These are phyloP conservation scores for Orestias chungarensis DNA, from an alignment of 2,797 vertebrate genomes.

Conservation along the genomic window DNA sequence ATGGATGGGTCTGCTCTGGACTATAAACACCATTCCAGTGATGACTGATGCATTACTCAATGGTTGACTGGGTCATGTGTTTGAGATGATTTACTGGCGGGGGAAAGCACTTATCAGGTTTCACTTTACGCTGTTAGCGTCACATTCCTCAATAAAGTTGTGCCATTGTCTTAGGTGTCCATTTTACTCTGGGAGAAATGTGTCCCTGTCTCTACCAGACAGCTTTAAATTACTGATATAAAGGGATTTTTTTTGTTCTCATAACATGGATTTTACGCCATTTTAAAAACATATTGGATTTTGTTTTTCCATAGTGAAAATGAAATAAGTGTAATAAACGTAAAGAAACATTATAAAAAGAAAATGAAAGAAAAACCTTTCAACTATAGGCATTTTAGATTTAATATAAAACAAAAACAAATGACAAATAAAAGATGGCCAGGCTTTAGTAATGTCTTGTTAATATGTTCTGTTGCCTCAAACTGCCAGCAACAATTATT, in stretches of 20 bases:
- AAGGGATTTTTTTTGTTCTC: background rate
- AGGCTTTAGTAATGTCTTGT: background rate
- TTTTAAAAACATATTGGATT: background rate
- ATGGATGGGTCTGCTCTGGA: background rate
- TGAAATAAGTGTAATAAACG: background rate
- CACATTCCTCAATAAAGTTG: conserved; percentile 8
- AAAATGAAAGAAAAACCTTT: background rate
- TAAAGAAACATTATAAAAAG: background rate
- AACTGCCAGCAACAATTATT: background rate
- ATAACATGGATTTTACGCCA: background rate
- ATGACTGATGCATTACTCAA: background rate
- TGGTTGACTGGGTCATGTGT: background rate
- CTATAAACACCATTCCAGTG: conserved; percentile 1
- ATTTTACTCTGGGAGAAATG: background rate
- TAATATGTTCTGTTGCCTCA: background rate
- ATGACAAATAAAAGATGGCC: background rate
- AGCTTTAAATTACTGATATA: background rate
- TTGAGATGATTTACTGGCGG: background rate
- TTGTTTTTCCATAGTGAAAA: background rate
- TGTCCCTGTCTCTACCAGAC: background rate
- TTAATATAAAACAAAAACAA: background rate
- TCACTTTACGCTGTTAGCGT: conserved; percentile 8
- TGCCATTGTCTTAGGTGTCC: background rate
- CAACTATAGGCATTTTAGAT: background rate
- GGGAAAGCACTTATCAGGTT: conserved; percentile 1